phyloP scores from a whole-genome alignment of 1,140 invertebrate genomes.

The Rhysida immarginata region DNA sequence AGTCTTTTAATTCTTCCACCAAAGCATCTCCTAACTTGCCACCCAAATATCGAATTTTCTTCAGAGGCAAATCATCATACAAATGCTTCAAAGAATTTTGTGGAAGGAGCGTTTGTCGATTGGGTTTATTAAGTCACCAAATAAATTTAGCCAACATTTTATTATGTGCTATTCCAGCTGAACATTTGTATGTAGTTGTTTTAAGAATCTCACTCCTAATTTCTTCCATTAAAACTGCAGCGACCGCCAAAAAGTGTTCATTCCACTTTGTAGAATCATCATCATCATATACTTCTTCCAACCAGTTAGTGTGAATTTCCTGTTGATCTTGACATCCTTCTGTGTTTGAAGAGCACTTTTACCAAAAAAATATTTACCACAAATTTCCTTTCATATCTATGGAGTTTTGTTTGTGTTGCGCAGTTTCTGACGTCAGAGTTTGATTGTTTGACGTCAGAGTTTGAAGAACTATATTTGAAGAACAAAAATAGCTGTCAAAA shows the following conservation, averaged over 20 bases:
- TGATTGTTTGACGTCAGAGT: too few relatives aligned
- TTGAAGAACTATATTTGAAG: too few relatives aligned
- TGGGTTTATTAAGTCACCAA: slow-evolving; percentile 72
- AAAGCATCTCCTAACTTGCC: slow-evolving; percentile 72
- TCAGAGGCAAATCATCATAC: slow-evolving; percentile 42
- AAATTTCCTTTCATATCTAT: too few relatives aligned
- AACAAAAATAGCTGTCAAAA: too few relatives aligned
- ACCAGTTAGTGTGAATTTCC: too few relatives aligned
- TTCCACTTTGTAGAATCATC: slow-evolving; percentile 27
- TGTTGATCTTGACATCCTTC: too few relatives aligned
- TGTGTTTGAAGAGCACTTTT: too few relatives aligned
- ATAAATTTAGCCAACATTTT: slow-evolving; percentile 89
- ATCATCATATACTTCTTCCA: slow-evolving; percentile 30
- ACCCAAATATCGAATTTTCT: slow-evolving; percentile 53
- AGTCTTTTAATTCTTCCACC: slow-evolving; percentile 51
- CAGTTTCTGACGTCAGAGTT: too few relatives aligned
- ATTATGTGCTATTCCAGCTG: slow-evolving; percentile 88
- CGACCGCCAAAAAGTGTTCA: slow-evolving; percentile 46
- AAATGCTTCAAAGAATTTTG: slow-evolving; percentile 41
- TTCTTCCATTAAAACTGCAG: slow-evolving; percentile 67
- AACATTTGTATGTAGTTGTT: slow-evolving; percentile 80
- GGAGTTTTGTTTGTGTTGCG: too few relatives aligned
- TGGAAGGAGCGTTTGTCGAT: slow-evolving; percentile 79
- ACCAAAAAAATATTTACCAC: too few relatives aligned
- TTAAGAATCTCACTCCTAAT: slow-evolving; percentile 62